A percentile compares a stretch with the other conserved stretches of the same genome.
Conservation (phyloP, 2,797 vertebrate genomes). For the Menidia menidia region DNA sequence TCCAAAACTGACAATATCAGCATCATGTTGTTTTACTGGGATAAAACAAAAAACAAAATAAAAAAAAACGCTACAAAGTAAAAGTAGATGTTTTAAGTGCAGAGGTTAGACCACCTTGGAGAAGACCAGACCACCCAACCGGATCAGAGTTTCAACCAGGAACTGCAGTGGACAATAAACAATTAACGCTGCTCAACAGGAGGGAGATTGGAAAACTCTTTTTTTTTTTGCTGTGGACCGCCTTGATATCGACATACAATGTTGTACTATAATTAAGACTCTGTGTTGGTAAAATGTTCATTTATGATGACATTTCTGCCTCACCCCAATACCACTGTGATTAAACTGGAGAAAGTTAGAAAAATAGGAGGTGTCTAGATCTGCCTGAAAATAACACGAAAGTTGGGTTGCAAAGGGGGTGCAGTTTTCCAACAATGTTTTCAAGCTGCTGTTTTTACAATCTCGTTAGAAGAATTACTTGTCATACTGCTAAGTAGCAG, state of each 20-base stretch:
- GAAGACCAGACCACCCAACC: slow-evolving; percentile 73
- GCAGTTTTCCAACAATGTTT: slow-evolving; percentile 24
- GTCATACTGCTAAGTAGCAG: not conserved
- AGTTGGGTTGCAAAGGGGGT: not conserved
- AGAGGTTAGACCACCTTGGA: slow-evolving; percentile 58
- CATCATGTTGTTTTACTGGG: slow-evolving; percentile 38
- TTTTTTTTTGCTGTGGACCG: not conserved
- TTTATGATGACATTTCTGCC: no score
- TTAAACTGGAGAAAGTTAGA: slow-evolving; percentile 34
- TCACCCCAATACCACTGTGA: slow-evolving; percentile 16
- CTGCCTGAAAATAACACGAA: not conserved
- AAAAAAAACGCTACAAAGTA: slow-evolving; percentile 23
- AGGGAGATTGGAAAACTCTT: slow-evolving; percentile 31
- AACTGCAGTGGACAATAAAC: slow-evolving; percentile 52
- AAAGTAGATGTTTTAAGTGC: slow-evolving; percentile 25
- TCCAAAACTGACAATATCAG: slow-evolving; percentile 29
- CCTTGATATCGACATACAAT: not conserved
- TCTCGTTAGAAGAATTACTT: slow-evolving; percentile 46
- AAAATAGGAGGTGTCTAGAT: slow-evolving; percentile 38
- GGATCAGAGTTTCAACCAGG: slow-evolving; percentile 57
- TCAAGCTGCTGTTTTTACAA: slow-evolving; percentile 39
- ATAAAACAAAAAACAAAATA: not conserved
- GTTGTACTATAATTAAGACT: not conserved
- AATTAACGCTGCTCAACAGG: slow-evolving; percentile 37
- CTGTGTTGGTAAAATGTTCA: no score